Conservation (phyloP, 2,797 vertebrate species). For the Aeoliscus strigatus region DNA sequence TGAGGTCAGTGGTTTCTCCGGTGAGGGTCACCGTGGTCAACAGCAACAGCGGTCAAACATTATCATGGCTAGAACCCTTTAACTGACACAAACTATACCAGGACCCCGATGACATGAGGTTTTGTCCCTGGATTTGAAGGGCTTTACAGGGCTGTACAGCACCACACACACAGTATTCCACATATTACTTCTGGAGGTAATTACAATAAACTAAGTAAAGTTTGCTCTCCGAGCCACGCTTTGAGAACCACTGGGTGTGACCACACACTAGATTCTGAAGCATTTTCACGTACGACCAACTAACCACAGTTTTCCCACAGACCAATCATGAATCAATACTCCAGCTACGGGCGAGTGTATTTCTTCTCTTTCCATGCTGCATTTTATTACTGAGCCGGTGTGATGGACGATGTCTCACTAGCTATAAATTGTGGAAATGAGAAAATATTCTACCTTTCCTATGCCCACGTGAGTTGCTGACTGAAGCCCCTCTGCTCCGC, state of each 20-base stretch:
- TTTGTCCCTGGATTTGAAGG: no score
- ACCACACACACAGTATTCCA: no score
- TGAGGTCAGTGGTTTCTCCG: no score
- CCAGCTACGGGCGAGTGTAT: not conserved
- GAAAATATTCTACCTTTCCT: slow-evolving; percentile 30
- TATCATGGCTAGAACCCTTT: no score
- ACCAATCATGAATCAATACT: slow-evolving; percentile 20
- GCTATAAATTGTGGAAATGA: slow-evolving; percentile 41
- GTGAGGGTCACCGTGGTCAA: no score
- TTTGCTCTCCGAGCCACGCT: no score
- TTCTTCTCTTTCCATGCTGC: slow-evolving; percentile 15
- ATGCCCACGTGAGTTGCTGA: slow-evolving; percentile 21
- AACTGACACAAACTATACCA: no score
- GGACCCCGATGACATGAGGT: no score
- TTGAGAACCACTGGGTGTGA: slow-evolving; percentile 13
- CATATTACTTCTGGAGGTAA: no score
- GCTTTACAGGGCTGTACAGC: no score
- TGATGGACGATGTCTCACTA: slow-evolving; percentile 29
- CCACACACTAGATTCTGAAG: slow-evolving; percentile 14
- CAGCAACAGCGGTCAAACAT: no score
- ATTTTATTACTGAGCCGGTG: slow-evolving; percentile 13
- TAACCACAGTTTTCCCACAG: not conserved
- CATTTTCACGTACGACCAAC: slow-evolving; percentile 8
- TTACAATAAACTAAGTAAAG: no score
- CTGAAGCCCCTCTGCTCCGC: slow-evolving; percentile 26